Evolutionary conservation across 1,140 invertebrate species (phyloP), one percentile per base, ranked within the genome.

Genomic region (Palaemon carinicauda): DNA sequence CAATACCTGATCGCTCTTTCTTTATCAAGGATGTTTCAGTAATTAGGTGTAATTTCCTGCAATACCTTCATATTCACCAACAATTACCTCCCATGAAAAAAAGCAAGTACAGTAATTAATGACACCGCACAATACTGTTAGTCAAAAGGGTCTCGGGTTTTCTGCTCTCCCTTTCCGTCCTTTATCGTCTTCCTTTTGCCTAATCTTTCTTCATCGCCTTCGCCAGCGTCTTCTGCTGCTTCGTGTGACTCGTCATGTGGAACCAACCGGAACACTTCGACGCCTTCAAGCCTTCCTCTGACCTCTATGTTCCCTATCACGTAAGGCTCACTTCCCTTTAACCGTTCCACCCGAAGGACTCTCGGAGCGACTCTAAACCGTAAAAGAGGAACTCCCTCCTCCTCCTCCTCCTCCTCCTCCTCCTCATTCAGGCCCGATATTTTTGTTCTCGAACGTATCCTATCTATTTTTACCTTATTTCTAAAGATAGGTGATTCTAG

Each of bases 221-320:
- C n/a, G 3, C 33, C 9, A 4, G 3, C 33, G 3, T 41, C 33
- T 41, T 41, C 33, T 41, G 7, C 41, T 41, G 7, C 41, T 75
- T 79, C 79, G 56, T 75, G 79, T 29, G 56, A 71, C 75, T 53
- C 75, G 21, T 85, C 82, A 79, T 85, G 82, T 85, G 82, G 82
- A 85, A 85, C 82, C 51, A 71, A 85, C 54, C 79, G 82, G 82
- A 85, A 85, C 82, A 41, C 41, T 51, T 56, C 74, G 51, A 85
- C 82, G 73, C 82, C 82, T 83, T 71, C 52, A 31, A 69, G 52
- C 51, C 51, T 82, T 83, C 73, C 53, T 75, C 29, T 77, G 65
- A 73, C 2, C 69, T 21, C 69, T 83, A 41, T 31, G 73, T 15
- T 73, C 41, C n/a, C 73, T 21, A 12, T 53, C 21, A n/a, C 41